phyloP scores from a whole-genome alignment of 2,797 vertebrate species.

The Amphiprion clarkii region DNA sequence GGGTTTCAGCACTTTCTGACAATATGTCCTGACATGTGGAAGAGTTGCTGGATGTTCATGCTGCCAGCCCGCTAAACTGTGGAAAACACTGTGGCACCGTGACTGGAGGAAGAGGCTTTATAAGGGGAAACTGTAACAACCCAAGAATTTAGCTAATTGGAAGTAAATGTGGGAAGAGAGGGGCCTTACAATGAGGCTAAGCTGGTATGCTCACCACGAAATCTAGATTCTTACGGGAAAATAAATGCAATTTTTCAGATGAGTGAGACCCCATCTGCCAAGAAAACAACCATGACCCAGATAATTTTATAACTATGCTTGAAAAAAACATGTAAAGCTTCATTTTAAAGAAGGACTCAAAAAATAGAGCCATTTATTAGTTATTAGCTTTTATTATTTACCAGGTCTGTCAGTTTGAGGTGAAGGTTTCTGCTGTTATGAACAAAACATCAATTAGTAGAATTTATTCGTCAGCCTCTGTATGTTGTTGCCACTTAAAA shows the following conservation, averaged over 20 bases:
- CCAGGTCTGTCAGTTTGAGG: not conserved
- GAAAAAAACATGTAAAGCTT: not conserved
- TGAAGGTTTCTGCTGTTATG: not conserved
- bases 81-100: conserved; percentile 33
- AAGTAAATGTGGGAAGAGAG: conserved; percentile 25
- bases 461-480: not conserved
- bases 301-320: not conserved
- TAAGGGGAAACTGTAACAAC: conserved; percentile 27
- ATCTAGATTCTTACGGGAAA: not conserved
- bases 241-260: not conserved
- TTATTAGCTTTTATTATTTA: not conserved
- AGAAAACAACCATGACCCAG: not conserved
- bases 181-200: not conserved
- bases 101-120: conserved; percentile 34
- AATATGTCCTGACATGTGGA: conserved; percentile 66
- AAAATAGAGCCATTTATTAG: not conserved
- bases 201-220: not conserved
- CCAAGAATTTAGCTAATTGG: conserved; percentile 26
- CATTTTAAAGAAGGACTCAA: not conserved
- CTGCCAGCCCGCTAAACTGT: conserved; percentile 7
- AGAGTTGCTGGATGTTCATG: conserved; percentile 37
- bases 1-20: conserved; percentile 62
- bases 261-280: not conserved
- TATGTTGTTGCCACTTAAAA: not conserved
- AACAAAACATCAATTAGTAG: not conserved